Base-by-base conservation (phyloP, 1,140 invertebrate genomes). In the Dinothrombium tinctorium region DNA sequence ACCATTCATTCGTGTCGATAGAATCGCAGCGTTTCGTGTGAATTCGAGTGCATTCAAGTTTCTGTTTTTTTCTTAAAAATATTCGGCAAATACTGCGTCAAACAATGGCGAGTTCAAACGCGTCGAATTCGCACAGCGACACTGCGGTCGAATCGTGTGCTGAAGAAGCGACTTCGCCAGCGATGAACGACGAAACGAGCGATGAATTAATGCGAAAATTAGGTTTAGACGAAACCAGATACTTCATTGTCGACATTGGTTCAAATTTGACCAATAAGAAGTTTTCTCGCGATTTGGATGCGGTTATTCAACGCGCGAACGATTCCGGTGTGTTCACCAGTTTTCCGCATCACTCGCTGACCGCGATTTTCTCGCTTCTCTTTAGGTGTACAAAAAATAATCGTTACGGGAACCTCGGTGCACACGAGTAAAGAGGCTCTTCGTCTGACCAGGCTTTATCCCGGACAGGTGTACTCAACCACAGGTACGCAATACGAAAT, bases 191-290 rank as follows among this genome's bases (percentile, higher is more conserved):
- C n/a, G n/a, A n/a, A n/a, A n/a, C n/a, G n/a, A n/a, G n/a, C n/a
- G 37, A 9, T 29, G 37, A 29, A 26, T 9, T 39, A 25, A 14
- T 39, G n/a, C 25, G 19, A 9, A 39, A 29, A 28, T 9, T 39
- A 12, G 37, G 37, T 11, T 14, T 39, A n/a, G 37, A 39, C 17
- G 56, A 26, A 17, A 40, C 32, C 4, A 28, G 40, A 12, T 76
- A 86, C 56, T 76, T 87, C 54, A 69, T 92, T 37, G 75, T 89
- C 28, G 84, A 90, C 59, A 76, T 83, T 46, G 84, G 83, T 53
- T 82, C 84, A 14, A 92, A 90, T 71, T 64, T 94, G 49, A 87
- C 80, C 3, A 90, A 90, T 63, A 87, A 86, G 59, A 89, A 89
- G 57, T 92, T 81, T 59, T 69, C 70, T 52, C 69, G 81, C 56